Percentiles rank a stretch among this genome's conserved stretches.
Evolutionary conservation across 2,113 vertebrate genomes (phyloP).

Genomic region (rabbit (Oryctolagus cuniculus)): mOryCun1.1 NC_091434.1:138005501-138006000

Average conservation of each 20-base stretch:
- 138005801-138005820: neutral
- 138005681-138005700: neutral
- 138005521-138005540: neutral
- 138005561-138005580: neutral
- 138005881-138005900: slow-evolving; percentile 3
- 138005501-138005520: neutral
- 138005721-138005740: neutral
- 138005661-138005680: neutral
- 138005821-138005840: neutral
- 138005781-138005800: neutral
- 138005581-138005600: neutral
- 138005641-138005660: neutral
- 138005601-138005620: neutral
- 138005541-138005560: neutral
- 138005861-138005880: neutral
- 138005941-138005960: neutral
- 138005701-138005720: neutral
- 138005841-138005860: neutral
- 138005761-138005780: neutral
- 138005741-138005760: neutral
- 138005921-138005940: neutral
- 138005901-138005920: neutral
- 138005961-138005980: neutral
- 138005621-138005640: neutral
- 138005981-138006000: slow-evolving; percentile 15